These are phyloP conservation scores for Macrosoma leucophasiata DNA, from an alignment of 2,888 invertebrate genomes.

Conservation along the genomic window DNA sequence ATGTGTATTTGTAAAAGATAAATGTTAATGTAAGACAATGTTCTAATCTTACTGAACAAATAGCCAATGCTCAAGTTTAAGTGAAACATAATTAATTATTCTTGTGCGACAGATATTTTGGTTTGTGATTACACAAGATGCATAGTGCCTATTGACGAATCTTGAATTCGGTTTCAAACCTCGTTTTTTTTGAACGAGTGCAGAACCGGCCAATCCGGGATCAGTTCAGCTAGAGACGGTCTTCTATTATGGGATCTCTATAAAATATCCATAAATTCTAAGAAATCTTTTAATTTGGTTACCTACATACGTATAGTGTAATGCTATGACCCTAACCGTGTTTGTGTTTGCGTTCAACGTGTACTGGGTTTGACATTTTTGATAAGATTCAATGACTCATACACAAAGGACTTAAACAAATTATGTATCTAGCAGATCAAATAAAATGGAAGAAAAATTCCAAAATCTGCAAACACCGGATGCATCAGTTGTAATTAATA, in stretches of 20 bases:
- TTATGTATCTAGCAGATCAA: conserved; percentile 1
- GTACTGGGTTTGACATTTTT: conserved; percentile 1
- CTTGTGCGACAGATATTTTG: conserved; percentile 55
- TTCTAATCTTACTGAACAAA: conserved; percentile 40
- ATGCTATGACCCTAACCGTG: background rate
- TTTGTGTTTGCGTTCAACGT: conserved; percentile 5
- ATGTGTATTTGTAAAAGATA: conserved; percentile 22
- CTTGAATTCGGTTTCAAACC: conserved; percentile 78
- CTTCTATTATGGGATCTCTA: conserved; percentile 80
- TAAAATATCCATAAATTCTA: conserved; percentile 65
- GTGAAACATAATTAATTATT: conserved; percentile 38
- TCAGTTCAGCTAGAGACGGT: conserved; percentile 94
- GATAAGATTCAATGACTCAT: background rate
- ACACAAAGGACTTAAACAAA: background rate
- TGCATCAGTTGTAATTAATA: conserved; percentile 67
- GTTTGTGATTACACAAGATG: conserved; percentile 61
- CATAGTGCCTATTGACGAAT: conserved; percentile 56
- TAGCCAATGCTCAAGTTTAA: conserved; percentile 33
- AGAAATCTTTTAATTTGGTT: conserved; percentile 24
- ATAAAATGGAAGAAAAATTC: conserved; percentile 40
- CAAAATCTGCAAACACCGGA: conserved; percentile 67
- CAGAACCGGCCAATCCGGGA: conserved; percentile 96
- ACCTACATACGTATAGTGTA: background rate
- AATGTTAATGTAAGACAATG: conserved; percentile 28
- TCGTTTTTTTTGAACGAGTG: conserved; percentile 89